Base-by-base conservation (phyloP, 2,113 vertebrate species). In the Halichoerus grypus region DNA sequence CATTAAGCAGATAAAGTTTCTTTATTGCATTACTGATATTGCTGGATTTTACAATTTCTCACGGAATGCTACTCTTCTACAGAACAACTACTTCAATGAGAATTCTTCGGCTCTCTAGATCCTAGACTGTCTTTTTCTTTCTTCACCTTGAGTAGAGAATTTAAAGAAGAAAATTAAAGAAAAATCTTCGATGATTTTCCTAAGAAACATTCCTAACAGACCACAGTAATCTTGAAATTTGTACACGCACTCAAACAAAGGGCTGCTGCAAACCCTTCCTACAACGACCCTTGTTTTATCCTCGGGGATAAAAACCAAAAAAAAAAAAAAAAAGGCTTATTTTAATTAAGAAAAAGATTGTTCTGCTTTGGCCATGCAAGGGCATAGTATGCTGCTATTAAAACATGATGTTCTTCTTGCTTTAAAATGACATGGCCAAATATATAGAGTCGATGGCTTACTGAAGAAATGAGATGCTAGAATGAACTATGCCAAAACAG, bases 331-430 rank as follows among this genome's bases (percentile, higher is more conserved):
- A 67, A 82, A 42, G 61, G 31, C 59, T 95, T 89, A 95, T 86
- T 96, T 95, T 76, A 77, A 95, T 59, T 82, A 72, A 94, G 51
- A 74, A 46, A 7, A 67, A 67, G 63, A n/a, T 4, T 77, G 7
- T 71, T 94, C 19, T 92, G 16, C 31, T 49, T 81, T 96, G 76
- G 51, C 21, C 36, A 71, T 76, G 21, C 92, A n/a, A 94, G 19
- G 26, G 5, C 31, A 86, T 51, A 55, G 31, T 46, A 74, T 12
- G 15, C 4, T 81, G 22, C n/a, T 53, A 51, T 85, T 88, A 42
- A 93, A 95, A 91, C 57, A 51, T 9, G 0, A 72, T 74, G 59
- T 21, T 93, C 14, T 13, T 39, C 95, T 93, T 69, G 10, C 55
- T 92, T 91, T 69, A 79, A 77, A 96, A 88, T 33, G 5, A n/a